phyloP scores from a whole-genome alignment of 1,140 invertebrate species.

The Homarus americanus region DNA sequence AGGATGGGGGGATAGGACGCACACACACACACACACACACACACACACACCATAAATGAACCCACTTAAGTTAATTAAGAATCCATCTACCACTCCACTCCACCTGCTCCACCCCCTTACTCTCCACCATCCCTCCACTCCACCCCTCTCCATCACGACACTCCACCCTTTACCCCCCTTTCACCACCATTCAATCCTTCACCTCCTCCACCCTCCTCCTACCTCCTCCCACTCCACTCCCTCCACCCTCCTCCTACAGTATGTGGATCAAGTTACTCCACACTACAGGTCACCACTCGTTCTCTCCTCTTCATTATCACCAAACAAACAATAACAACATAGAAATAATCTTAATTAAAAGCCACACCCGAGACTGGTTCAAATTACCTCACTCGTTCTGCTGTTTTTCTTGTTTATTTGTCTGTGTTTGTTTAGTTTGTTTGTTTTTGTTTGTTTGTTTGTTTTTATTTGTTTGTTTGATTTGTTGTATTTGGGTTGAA shows the following conservation, averaged over 20 bases:
- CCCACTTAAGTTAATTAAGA: too few species aligned
- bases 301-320: constrained; percentile 39
- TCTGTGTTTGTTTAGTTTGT: neutral
- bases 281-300: neutral
- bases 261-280: neutral
- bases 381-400: neutral
- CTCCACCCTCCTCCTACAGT: neutral
- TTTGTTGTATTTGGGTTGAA: neutral
- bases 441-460: neutral
- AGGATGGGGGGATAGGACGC: neutral
- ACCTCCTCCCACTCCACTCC: too few species aligned
- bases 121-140: too few species aligned
- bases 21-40: too few species aligned
- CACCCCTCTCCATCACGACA: too few species aligned
- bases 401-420: neutral
- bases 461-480: neutral
- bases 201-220: too few species aligned
- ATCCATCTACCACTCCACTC: too few species aligned
- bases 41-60: too few species aligned
- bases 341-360: constrained; percentile 57
- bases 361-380: constrained; percentile 29
- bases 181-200: too few species aligned
- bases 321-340: constrained; percentile 39
- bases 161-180: too few species aligned
- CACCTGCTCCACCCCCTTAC: too few species aligned